Base-by-base conservation (phyloP, 2,888 invertebrate genomes). In the Panorpa germanica region DNA sequence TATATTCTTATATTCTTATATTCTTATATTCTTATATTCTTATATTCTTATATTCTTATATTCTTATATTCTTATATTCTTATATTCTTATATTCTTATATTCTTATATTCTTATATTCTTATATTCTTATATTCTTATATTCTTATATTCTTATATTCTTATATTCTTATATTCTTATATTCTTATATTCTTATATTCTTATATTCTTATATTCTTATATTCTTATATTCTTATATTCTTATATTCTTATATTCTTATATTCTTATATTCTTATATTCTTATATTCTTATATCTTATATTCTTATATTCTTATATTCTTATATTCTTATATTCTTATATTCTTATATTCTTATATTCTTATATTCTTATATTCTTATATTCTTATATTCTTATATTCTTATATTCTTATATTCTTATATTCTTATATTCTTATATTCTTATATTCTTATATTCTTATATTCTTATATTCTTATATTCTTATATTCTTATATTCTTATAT, bases 301-400 rank as follows among this genome's bases (percentile, higher is more conserved):
- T 23, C 10, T 23, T 12, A 23, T 23, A 23, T 23, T 23, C 10
- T 23, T 12, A 23, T 23, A 23, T 23, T 23, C 10, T 23, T 12
- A 23, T 23, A 23, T 23, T 23, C 10, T 23, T 12, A 23, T 23
- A 23, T 23, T 23, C 10, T 23, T 12, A 23, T 23, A 23, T 23
- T 23, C 10, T 23, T 12, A 23, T 23, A 23, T 23, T 23, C 10
- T 23, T 12, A 23, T 23, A 23, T 23, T 23, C 10, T 23, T 12
- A 23, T 23, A 23, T 23, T 23, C 10, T 23, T 12, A 23, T 23
- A 23, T 23, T 23, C 10, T 23, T 12, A 23, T 23, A 23, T 23
- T 23, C 10, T 23, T 12, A 23, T 23, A 23, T 23, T 23, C 10
- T 23, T 12, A 23, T 23, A 23, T 23, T 23, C 10, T 23, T 12